Evolutionary conservation across 1,140 invertebrate species (phyloP).

Genomic region (Spodoptera litura): DNA sequence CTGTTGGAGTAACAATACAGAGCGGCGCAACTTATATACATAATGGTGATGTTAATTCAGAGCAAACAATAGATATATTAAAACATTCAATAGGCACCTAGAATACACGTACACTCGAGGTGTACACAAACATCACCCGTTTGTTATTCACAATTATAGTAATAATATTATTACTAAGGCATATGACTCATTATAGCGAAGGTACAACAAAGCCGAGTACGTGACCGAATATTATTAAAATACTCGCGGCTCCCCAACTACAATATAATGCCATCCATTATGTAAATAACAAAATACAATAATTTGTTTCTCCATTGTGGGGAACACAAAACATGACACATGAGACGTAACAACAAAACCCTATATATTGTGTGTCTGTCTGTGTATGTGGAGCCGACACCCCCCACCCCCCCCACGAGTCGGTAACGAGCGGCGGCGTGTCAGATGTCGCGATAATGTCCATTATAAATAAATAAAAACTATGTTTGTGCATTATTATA

Average conservation of each 20-base stretch:
- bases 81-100: not conserved
- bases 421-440: too few species aligned
- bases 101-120: too few species aligned
- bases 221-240: slow-evolving; percentile 48
- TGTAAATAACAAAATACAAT: slow-evolving; percentile 54
- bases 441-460: slow-evolving; percentile 34
- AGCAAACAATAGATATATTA: not conserved
- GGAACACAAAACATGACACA: slow-evolving; percentile 33
- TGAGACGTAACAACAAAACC: slow-evolving; percentile 1
- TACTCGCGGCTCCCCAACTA: slow-evolving; percentile 34
- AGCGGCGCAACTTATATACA: not conserved
- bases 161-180: slow-evolving; percentile 7
- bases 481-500: not conserved
- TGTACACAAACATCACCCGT: not conserved
- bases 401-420: slow-evolving; percentile 10
- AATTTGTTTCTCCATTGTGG: slow-evolving; percentile 44
- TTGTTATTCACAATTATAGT: slow-evolving; percentile 7
- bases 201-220: slow-evolving; percentile 30
- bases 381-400: not conserved
- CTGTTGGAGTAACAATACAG: not conserved
- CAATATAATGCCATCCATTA: slow-evolving; percentile 33
- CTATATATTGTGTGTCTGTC: not conserved
- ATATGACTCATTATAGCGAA: not conserved
- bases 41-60: not conserved
- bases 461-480: slow-evolving; percentile 41